Percentiles rank a stretch among this genome's conserved stretches.
phyloP scores from a whole-genome alignment of 2,888 invertebrate species.

The Dione vanillae region DNA sequence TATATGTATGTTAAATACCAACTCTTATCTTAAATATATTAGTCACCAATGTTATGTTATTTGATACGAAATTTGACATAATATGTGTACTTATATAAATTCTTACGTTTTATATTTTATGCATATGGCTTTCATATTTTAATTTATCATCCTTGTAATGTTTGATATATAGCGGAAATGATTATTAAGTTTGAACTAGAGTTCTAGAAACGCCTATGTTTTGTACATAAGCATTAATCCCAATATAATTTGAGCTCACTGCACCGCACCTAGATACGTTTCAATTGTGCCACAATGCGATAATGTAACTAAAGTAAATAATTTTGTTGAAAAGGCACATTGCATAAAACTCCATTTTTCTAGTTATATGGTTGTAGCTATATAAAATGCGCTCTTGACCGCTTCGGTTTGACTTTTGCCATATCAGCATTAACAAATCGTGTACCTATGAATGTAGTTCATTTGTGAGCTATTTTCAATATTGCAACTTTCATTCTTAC shows the following conservation, averaged over 20 bases:
- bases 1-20: background rate
- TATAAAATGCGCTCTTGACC: conserved; percentile 8
- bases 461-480: conserved; percentile 45
- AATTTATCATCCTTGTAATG: background rate
- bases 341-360: background rate
- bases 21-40: conserved; percentile 10
- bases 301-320: no score
- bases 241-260: background rate
- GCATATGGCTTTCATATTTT: no score
- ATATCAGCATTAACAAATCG: conserved; percentile 27
- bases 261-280: no score
- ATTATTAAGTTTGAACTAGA: background rate
- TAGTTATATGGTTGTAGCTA: background rate
- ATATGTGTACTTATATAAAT: no score
- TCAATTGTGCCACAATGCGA: no score
- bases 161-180: background rate
- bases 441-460: conserved; percentile 30
- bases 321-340: no score
- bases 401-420: conserved; percentile 26
- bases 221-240: background rate
- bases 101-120: background rate
- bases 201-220: background rate
- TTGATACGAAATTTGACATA: background rate
- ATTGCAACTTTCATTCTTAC: conserved; percentile 49
- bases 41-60: conserved; percentile 1